These are phyloP conservation scores for Mamestra brassicae DNA, from an alignment of 2,888 invertebrate genomes.

Conservation along the genomic window DNA sequence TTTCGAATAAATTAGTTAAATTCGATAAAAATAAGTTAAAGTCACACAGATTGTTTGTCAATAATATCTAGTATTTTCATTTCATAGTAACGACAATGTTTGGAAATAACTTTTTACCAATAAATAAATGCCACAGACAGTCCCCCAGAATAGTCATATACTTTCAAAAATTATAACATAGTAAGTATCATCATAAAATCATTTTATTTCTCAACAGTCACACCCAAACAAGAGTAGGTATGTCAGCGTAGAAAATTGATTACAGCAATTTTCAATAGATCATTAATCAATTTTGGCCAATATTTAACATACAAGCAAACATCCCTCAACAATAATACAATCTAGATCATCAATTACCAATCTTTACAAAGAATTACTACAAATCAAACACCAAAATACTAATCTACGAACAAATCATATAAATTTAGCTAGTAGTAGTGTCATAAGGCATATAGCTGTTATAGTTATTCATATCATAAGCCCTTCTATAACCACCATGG, in stretches of 20 bases:
- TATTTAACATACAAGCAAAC: not conserved
- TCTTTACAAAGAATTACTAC: not conserved
- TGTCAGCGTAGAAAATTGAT: not conserved
- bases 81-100: not conserved
- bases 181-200: not conserved
- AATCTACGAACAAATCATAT: not conserved
- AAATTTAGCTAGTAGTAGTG: constrained; percentile 72
- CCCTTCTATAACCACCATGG: constrained; percentile 90
- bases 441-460: constrained; percentile 87
- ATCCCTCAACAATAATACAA: not conserved
- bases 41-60: not conserved
- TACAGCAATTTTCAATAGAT: not conserved
- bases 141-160: constrained; percentile 3
- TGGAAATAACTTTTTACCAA: not conserved
- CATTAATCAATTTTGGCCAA: not conserved
- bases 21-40: constrained; percentile 25
- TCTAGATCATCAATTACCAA: not conserved
- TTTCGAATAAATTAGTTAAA: constrained; percentile 55
- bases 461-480: constrained; percentile 85
- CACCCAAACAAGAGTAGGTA: too few relatives aligned
- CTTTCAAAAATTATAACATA: not conserved
- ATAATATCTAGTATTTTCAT: constrained; percentile 31
- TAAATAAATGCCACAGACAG: constrained; percentile 4
- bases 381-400: constrained; percentile 7
- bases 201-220: not conserved